Percentiles rank a stretch among this genome's conserved stretches.
Evolutionary conservation across 2,888 invertebrate genomes (phyloP).

Genomic region (Apodemia zela): DNA sequence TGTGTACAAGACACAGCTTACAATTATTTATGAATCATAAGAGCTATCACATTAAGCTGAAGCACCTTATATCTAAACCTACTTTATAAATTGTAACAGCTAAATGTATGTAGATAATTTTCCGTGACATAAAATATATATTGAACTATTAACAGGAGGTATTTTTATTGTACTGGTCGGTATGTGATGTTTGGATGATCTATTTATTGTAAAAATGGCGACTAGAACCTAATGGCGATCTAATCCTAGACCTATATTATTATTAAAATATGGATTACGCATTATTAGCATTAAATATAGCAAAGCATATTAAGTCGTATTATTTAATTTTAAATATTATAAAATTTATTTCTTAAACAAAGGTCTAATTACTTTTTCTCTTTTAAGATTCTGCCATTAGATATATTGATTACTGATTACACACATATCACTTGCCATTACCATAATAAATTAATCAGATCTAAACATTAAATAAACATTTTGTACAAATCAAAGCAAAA

Average conservation of each 20-base stretch:
- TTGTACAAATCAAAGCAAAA: conserved; percentile 78
- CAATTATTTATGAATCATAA: neutral
- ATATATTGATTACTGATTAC: neutral
- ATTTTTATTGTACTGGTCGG: conserved; percentile 61
- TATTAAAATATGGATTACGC: conserved; percentile 25
- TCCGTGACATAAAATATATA: conserved; percentile 64
- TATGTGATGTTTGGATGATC: conserved; percentile 47
- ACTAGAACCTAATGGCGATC: conserved; percentile 42
- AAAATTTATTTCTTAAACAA: neutral
- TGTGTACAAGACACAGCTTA: conserved; percentile 30
- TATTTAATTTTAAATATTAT: neutral
- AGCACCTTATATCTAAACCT: conserved; percentile 56
- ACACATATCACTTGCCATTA: conserved; percentile 36
- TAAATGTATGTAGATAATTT: conserved; percentile 35
- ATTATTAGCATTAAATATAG: conserved; percentile 13
- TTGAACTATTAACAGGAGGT: conserved; percentile 74
- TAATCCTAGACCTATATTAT: conserved; percentile 18
- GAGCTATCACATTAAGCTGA: conserved; percentile 43
- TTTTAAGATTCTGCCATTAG: neutral
- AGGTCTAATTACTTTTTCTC: neutral
- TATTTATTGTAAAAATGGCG: conserved; percentile 32
- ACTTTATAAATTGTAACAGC: conserved; percentile 51
- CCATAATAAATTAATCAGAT: conserved; percentile 61
- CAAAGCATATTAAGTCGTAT: conserved; percentile 6
- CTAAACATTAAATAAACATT: conserved; percentile 57